phyloP scores from a whole-genome alignment of 2,797 vertebrate genomes.

The Catamblyrhynchus diadema region DNA sequence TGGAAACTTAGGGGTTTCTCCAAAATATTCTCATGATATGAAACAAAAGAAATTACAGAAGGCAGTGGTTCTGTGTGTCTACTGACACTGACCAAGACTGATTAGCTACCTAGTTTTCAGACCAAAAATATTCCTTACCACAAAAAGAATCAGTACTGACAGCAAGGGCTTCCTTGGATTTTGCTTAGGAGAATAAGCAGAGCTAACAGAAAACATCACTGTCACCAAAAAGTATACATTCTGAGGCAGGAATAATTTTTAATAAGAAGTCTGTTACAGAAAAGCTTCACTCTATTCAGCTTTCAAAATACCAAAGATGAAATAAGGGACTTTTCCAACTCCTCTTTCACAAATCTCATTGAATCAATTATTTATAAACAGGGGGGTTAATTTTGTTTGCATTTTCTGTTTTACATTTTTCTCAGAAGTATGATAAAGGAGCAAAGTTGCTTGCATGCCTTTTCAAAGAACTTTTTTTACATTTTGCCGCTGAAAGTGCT shows the following conservation, averaged over 20 bases:
- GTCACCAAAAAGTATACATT: neutral
- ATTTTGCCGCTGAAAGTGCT: neutral
- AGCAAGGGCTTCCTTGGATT: neutral
- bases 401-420: neutral
- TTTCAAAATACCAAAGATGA: neutral
- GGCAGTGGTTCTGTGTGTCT: neutral
- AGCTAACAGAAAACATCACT: neutral
- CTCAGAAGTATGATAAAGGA: neutral
- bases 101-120: neutral
- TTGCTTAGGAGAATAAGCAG: neutral
- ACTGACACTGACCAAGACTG: neutral
- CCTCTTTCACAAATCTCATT: neutral
- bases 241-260: neutral
- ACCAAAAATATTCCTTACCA: neutral
- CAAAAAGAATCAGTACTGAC: neutral
- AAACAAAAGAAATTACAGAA: neutral
- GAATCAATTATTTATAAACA: neutral
- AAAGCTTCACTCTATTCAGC: neutral
- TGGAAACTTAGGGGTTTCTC: neutral
- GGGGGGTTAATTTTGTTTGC: neutral
- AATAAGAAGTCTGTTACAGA: neutral
- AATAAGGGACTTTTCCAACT: neutral
- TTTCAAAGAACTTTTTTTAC: neutral
- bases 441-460: neutral
- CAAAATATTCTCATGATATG: neutral